Percentiles rank a stretch among this genome's conserved stretches.
Conservation (phyloP, 2,113 vertebrate species). For the Nothobranchius furzeri region DNA sequence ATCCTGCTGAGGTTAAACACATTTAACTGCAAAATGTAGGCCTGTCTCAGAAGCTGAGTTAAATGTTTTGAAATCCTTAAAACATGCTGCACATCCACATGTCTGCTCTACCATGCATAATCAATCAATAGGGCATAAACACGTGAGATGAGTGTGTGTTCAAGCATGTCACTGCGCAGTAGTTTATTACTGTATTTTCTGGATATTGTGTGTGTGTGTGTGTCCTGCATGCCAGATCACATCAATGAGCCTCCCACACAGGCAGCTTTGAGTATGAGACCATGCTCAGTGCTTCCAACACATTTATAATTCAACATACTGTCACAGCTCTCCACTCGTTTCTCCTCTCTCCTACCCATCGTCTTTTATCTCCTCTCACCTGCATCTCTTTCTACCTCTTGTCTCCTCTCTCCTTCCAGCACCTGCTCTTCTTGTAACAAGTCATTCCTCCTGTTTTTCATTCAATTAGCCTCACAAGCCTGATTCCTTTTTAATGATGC, state of each 20-base stretch:
- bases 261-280: constrained; percentile 47
- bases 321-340: constrained; percentile 44
- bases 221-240: constrained; percentile 52
- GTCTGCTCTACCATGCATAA: background rate
- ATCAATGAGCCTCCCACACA: constrained; percentile 66
- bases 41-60: background rate
- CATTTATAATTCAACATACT: constrained; percentile 74
- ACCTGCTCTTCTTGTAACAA: constrained; percentile 2
- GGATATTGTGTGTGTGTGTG: constrained; percentile 1
- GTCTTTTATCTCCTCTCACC: constrained; percentile 7
- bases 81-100: background rate
- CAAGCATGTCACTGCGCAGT: constrained; percentile 19
- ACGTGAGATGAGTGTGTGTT: constrained; percentile 10
- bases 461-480: background rate
- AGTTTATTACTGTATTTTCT: constrained; percentile 26
- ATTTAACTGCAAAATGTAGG: background rate
- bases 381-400: constrained; percentile 28
- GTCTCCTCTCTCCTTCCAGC: constrained; percentile 7
- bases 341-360: constrained; percentile 40
- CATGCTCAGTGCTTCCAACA: constrained; percentile 49
- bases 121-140: background rate
- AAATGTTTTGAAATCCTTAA: background rate
- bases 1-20: background rate
- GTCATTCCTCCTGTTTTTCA: constrained; percentile 8
- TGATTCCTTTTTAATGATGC: constrained; percentile 15